Conservation (phyloP, 2,797 vertebrate species). For the Sebastes trivittatus region DNA sequence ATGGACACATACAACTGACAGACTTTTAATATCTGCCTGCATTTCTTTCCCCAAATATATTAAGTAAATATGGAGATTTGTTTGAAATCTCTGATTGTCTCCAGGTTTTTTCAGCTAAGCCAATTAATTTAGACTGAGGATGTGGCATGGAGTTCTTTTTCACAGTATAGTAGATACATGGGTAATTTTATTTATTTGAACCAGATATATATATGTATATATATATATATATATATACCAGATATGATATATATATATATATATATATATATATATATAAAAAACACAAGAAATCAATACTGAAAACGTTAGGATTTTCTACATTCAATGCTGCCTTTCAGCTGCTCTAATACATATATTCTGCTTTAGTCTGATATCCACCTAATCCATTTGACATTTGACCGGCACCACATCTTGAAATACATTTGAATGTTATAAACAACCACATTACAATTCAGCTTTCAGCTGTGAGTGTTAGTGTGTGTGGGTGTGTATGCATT, state of each 20-base stretch:
- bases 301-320: background rate
- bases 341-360: background rate
- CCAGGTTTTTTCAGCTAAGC: conserved; percentile 23
- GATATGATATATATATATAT: no score
- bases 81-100: background rate
- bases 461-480: background rate
- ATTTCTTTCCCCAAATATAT: background rate
- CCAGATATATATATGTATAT: no score
- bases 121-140: conserved; percentile 26
- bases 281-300: background rate
- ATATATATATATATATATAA: background rate
- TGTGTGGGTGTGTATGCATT: background rate
- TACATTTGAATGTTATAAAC: background rate
- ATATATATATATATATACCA: background rate
- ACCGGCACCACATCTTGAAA: conserved; percentile 1
- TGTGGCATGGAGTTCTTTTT: background rate
- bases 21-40: background rate
- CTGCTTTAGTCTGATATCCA: background rate
- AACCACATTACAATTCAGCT: background rate
- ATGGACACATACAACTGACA: background rate
- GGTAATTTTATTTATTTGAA: background rate
- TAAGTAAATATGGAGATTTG: background rate
- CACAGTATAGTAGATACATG: background rate
- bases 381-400: conserved; percentile 5
- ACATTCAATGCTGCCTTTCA: background rate